Conservation (phyloP, 2,888 invertebrate species). For the Oithona nana region DNA sequence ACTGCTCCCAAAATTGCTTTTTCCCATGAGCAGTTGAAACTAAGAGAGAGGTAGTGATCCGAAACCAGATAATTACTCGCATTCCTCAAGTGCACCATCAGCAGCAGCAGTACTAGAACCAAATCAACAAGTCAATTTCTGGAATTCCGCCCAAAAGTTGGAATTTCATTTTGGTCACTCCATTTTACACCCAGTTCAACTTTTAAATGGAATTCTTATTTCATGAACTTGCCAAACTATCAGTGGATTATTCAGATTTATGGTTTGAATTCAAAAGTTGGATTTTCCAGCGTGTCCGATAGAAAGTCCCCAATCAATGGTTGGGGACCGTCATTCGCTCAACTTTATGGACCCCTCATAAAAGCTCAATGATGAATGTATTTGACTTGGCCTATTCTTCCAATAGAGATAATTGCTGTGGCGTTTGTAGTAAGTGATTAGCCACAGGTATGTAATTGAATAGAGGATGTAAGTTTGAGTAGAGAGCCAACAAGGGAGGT, state of each 20-base stretch:
- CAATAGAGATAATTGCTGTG: not conserved
- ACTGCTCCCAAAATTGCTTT: too few relatives aligned
- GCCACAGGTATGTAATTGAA: not conserved
- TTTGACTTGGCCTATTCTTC: too few relatives aligned
- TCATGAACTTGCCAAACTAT: not conserved
- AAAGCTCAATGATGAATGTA: too few relatives aligned
- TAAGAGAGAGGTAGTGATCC: not conserved
- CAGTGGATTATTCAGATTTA: not conserved
- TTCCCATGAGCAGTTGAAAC: too few relatives aligned
- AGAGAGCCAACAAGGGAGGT: not conserved
- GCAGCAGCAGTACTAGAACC: not conserved
- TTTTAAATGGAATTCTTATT: too few relatives aligned
- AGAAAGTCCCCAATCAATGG: not conserved
- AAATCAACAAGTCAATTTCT: not conserved
- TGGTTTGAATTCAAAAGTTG: too few relatives aligned
- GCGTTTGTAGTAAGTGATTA: not conserved
- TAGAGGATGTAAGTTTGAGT: not conserved
- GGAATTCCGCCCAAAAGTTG: too few relatives aligned
- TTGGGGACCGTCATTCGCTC: too few relatives aligned
- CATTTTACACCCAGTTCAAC: too few relatives aligned
- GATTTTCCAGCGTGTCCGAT: too few relatives aligned
- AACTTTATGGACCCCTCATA: too few relatives aligned
- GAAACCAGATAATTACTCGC: not conserved
- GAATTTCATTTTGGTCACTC: too few relatives aligned
- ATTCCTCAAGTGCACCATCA: not conserved